These are phyloP conservation scores for Speoplatyrhinus poulsoni DNA, from an alignment of 2,113 vertebrate genomes.

Conservation along the genomic window DNA sequence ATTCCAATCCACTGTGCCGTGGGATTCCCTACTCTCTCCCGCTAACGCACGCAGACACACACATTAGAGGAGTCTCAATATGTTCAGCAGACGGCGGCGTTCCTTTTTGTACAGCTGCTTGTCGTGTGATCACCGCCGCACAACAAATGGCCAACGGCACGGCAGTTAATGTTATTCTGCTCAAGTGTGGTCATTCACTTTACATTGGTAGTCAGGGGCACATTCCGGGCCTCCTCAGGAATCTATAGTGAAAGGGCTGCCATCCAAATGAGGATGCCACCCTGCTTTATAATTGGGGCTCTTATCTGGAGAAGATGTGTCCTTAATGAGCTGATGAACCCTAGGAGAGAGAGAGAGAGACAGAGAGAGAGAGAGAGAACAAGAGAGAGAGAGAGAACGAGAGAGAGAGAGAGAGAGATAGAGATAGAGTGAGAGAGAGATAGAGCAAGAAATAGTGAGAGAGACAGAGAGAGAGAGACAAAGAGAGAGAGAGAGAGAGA, in stretches of 20 bases:
- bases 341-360: slow-evolving; percentile 36
- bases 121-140: slow-evolving; percentile 20
- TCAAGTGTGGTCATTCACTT: slow-evolving; percentile 51
- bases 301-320: slow-evolving; percentile 61
- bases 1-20: slow-evolving; percentile 26
- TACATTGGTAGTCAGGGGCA: slow-evolving; percentile 44
- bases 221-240: slow-evolving; percentile 49
- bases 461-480: too few relatives aligned
- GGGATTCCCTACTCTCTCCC: slow-evolving; percentile 50
- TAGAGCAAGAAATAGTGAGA: too few relatives aligned
- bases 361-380: slow-evolving; percentile 7
- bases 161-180: slow-evolving; percentile 50
- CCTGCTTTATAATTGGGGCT: slow-evolving; percentile 71
- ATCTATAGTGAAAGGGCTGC: slow-evolving; percentile 56
- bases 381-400: too few relatives aligned
- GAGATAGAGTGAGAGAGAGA: too few relatives aligned
- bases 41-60: slow-evolving; percentile 44
- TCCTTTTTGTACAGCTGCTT: slow-evolving; percentile 2
- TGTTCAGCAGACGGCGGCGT: slow-evolving; percentile 8
- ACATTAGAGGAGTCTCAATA: slow-evolving; percentile 41
- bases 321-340: slow-evolving; percentile 79
- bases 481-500: too few relatives aligned
- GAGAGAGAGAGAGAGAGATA: too few relatives aligned
- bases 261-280: slow-evolving; percentile 62
- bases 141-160: slow-evolving; percentile 37